Base-by-base conservation (phyloP, 2,113 vertebrate genomes). In the Sorex araneus region DNA sequence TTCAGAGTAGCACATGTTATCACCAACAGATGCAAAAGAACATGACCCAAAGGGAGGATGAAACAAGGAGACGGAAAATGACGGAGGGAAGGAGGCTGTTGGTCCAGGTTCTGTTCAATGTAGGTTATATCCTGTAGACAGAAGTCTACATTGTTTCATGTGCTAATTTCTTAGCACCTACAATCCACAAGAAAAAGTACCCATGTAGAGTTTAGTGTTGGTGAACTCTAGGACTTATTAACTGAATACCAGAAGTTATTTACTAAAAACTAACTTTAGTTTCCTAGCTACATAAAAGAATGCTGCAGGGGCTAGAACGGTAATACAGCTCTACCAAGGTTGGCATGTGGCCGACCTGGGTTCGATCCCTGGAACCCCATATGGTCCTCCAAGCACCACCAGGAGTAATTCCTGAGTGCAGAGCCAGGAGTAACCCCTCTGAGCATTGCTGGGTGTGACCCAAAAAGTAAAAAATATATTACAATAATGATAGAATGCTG, bases 191-290 rank as follows among this genome's bases (percentile, higher is more conserved):
- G 93, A 94, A 92, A 91, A 92, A 95, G 84, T 93, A 88, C 78
- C 94, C 87, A 92, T n/a, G 89, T 92, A 94, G 93, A 97, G 84
- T 95, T 95, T 91, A 96, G 90, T 90, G 96, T 57, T 91, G 95
- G 91, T 60, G n/a, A 93, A 93, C 85, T 86, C 92, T 92, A 82
- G 90, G 90, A 87, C 43, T 92, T 64, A 84, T 87, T 89, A 34
- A 60, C 76, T 94, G 89, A 74, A 92, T 94, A 90, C 87, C 92
- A 95, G 92, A 85, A 95, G 87, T 78, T 86, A 93, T 88, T 94
- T 88, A 94, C 28, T 64, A 15, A 93, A 89, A 90, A 96, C 77
- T 75, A 74, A 95, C 87, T 87, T 91, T 69, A 32, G 54, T 94
- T 92, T 83, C 36, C 11, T 34, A 89, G 66, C 27, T 71, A 57